Evolutionary conservation across 2,797 vertebrate genomes (phyloP), one percentile per base, ranked within the genome.

Genomic region (Emydoidea blandingii): DNA sequence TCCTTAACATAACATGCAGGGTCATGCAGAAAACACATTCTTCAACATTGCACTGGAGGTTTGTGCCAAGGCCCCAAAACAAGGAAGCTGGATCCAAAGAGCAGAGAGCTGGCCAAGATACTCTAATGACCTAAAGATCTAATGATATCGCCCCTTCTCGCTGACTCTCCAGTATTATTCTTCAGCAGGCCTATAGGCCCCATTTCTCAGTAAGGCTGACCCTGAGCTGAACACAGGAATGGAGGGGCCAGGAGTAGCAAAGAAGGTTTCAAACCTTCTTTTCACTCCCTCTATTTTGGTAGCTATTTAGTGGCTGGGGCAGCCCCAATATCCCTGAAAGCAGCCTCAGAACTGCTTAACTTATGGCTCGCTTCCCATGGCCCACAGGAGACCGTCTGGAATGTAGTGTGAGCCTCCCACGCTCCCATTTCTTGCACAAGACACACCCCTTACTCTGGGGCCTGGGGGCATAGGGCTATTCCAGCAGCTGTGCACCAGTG

Each of bases 21-120:
- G 79, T 91, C 95, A 90, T 85, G 83, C 95, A 92, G 93, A 91
- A 95, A 96, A 97, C 85, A 94, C 76, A 93, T 92, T 97, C 85
- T 83, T 97, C 94, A 97, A 81, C 93, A 95, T 91, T 96, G 94
- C 95, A 95, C 93, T 92, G 96, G 94, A 62, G 83, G 94, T 96
- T 96, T 97, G 94, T 87, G 79, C 74, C 90, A 90, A 96, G 94
- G 95, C 93, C 92, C 89, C 96, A 96, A 96, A 96, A 91, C 93
- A 97, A 96, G 91, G 96, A 95, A 79, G 92, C 89, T 79, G 90
- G 94, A 91, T 97, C 96, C 94, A 96, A 88, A 83, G 86, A 94
- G 96, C 84, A 85, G 87, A 93, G 88, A 62, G 79, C 91, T 56
- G 57, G 96, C 95, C 97, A 97, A 97, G 86, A 97, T 92, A 96